Base-by-base conservation (phyloP, 2,797 vertebrate species). In the Enteromius radiatus region DNA sequence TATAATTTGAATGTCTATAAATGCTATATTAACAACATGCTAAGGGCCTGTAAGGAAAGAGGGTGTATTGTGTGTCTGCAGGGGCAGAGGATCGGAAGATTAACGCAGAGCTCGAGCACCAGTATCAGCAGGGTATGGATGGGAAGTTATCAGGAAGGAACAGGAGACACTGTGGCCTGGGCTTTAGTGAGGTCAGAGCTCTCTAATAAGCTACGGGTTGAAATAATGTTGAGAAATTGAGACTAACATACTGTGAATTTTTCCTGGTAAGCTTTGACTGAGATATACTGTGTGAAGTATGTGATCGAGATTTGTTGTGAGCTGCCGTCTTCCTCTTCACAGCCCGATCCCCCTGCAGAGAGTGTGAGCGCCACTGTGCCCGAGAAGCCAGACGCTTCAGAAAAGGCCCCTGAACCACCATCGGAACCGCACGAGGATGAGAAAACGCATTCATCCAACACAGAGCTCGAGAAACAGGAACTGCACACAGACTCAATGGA, bases 91-190 rank as follows among this genome's bases (percentile, higher is more conserved):
- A 99, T 84, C 93, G 90, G 92, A 95, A 95, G 91, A 98, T 99
- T 84, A 98, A 95, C 64, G 93, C 96, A 81, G 96, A 97, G 83
- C 90, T 99, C 84, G 98, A 99, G 92, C 93, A 95, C 84, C 97
- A 98, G 87, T 99, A 96, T 90, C 97, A 98, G 69, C 97, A 98
- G 88, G 95, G 98, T 88, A 94, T 99, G 95, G 97, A 99, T 56
- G 97, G 96, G 84, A 97, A 96, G 63, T 91, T 98, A 88, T 97
- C 97, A 0, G 98, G 98, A 59, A 93, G 97, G 76, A 97, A 98
- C 89, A 93, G 96, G 74, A 95, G 98, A 88, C 97, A 98, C 84
- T 97, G 96, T 11, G 98, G 97, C 45, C 95, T 99, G 54, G 97
- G 98, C 11, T 99, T 99, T 91, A 98, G 93, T 70, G 97, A 99